Conservation (phyloP, 2,888 invertebrate species). For the Trissoscelio sp. region DNA sequence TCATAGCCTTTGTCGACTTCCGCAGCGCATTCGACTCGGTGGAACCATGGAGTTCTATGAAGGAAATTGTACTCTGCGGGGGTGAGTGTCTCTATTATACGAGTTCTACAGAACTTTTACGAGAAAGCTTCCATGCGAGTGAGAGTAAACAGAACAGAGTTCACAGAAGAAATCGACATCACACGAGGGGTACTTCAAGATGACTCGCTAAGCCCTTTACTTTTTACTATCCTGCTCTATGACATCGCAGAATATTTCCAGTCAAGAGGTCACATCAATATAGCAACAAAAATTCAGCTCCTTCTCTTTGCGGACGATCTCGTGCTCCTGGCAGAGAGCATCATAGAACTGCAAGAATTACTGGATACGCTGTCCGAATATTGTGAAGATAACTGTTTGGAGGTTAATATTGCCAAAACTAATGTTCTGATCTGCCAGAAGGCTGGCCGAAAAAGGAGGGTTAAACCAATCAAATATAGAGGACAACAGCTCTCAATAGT, state of each 20-base stretch:
- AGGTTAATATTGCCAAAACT: constrained; percentile 27
- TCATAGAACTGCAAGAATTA: neutral
- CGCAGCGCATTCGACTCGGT: constrained; percentile 68
- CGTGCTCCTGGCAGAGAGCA: neutral
- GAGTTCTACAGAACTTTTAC: neutral
- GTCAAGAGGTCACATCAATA: neutral
- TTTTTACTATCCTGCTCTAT: neutral
- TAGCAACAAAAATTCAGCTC: neutral
- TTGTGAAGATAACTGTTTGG: constrained; percentile 28
- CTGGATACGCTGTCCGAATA: constrained; percentile 21
- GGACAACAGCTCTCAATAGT: constrained; percentile 2
- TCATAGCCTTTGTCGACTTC: constrained; percentile 69
- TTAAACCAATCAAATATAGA: constrained; percentile 3
- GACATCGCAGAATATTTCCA: neutral
- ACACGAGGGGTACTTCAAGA: constrained; percentile 38
- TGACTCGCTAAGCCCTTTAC: neutral
- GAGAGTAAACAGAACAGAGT: neutral
- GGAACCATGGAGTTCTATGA: constrained; percentile 62
- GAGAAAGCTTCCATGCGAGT: neutral
- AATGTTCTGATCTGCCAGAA: constrained; percentile 53
- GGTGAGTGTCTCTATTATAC: neutral
- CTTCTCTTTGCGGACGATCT: neutral
- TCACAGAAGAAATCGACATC: constrained; percentile 12
- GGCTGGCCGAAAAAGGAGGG: neutral
- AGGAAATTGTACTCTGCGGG: neutral